phyloP scores from a whole-genome alignment of 2,888 invertebrate species.

The Lepeophtheirus nordmannii region DNA sequence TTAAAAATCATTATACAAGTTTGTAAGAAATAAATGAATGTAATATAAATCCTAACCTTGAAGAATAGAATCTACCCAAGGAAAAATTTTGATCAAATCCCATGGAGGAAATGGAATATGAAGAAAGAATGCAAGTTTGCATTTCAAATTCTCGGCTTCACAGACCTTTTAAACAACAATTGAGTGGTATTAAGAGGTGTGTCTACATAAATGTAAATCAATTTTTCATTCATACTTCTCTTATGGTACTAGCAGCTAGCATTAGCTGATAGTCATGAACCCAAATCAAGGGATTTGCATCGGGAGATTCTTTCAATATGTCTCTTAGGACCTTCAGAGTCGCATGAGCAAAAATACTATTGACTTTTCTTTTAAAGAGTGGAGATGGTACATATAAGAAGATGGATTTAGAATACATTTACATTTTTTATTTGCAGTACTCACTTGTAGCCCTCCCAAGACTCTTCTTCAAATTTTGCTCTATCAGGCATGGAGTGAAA shows the following conservation, averaged over 20 bases:
- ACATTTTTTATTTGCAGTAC: neutral
- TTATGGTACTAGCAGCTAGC: slow-evolving; percentile 38
- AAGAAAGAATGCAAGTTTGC: slow-evolving; percentile 40
- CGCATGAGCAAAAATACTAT: slow-evolving; percentile 34
- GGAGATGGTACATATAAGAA: too few relatives aligned
- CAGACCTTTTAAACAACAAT: slow-evolving; percentile 30
- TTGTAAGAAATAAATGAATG: neutral
- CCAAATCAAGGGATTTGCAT: slow-evolving; percentile 38
- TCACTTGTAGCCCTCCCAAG: slow-evolving; percentile 31
- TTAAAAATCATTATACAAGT: neutral
- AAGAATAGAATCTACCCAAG: slow-evolving; percentile 38
- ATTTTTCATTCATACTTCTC: slow-evolving; percentile 31
- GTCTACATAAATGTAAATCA: neutral
- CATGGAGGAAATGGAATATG: slow-evolving; percentile 42
- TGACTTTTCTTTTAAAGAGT: slow-evolving; percentile 31
- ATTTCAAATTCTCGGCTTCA: slow-evolving; percentile 33
- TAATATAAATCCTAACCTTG: slow-evolving; percentile 24
- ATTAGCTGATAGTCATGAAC: slow-evolving; percentile 42
- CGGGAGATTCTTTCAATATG: slow-evolving; percentile 31
- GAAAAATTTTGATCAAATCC: slow-evolving; percentile 38
- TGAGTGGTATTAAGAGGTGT: slow-evolving; percentile 16
- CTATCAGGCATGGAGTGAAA: slow-evolving; percentile 37
- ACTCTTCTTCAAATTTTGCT: slow-evolving; percentile 34
- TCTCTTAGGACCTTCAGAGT: slow-evolving; percentile 33
- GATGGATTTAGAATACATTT: too few relatives aligned